These are phyloP conservation scores for Boulengeromyrus knoepffleri DNA, from an alignment of 2,113 vertebrate species.

Conservation along the genomic window DNA sequence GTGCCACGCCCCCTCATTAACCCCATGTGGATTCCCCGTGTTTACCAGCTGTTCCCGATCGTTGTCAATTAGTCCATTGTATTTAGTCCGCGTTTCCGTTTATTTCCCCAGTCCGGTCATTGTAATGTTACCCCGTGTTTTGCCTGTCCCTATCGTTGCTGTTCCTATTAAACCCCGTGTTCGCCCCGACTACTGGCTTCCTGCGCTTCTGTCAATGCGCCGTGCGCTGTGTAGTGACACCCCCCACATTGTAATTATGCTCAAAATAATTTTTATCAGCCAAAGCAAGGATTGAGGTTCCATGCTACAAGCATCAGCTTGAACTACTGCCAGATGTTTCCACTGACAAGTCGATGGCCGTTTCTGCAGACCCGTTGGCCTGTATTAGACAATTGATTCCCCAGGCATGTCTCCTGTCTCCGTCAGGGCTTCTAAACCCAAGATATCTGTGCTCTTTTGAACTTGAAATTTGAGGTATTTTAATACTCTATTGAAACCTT, in stretches of 20 bases:
- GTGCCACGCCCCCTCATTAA: too few relatives aligned
- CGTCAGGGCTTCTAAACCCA: background rate
- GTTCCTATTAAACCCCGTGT: too few relatives aligned
- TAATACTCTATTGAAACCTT: background rate
- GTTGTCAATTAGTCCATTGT: too few relatives aligned
- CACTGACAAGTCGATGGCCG: background rate
- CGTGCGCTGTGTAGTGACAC: background rate
- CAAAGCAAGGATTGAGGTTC: background rate
- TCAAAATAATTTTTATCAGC: background rate
- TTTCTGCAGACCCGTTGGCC: background rate
- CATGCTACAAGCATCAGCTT: background rate
- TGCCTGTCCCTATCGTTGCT: too few relatives aligned
- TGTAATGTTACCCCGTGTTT: too few relatives aligned
- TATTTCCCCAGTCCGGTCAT: too few relatives aligned
- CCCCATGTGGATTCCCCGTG: too few relatives aligned
- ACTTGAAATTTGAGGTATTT: background rate
- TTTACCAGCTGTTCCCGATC: too few relatives aligned
- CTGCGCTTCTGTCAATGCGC: too few relatives aligned
- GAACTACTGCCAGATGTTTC: background rate
- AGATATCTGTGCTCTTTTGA: background rate
- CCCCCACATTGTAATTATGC: background rate
- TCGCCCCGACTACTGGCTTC: too few relatives aligned
- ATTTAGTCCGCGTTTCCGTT: too few relatives aligned
- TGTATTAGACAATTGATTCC: background rate
- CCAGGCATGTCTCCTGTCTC: background rate